These are phyloP conservation scores for Chionoecetes opilio DNA, from an alignment of 1,140 invertebrate species.

Conservation along the genomic window DNA sequence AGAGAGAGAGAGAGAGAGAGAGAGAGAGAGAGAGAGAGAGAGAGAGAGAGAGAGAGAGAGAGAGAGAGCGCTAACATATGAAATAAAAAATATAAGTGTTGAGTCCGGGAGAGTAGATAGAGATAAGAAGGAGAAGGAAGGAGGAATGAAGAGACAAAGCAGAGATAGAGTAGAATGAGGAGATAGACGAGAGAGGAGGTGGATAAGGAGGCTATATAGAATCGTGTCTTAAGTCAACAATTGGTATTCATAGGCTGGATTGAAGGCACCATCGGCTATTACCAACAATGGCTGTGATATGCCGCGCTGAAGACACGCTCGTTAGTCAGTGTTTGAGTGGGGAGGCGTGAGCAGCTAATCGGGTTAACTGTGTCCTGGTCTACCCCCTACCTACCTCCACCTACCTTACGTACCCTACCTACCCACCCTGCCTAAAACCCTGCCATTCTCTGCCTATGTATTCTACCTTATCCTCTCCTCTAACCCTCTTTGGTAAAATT, in stretches of 20 bases:
- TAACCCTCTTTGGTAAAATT: too few relatives aligned
- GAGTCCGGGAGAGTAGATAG: neutral
- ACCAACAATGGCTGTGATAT: neutral
- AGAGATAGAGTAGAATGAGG: neutral
- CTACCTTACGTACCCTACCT: neutral
- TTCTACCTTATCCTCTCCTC: too few relatives aligned
- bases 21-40: neutral
- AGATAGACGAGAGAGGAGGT: neutral
- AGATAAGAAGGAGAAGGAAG: neutral
- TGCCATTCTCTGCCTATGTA: neutral
- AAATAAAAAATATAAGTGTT: too few relatives aligned
- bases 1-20: neutral
- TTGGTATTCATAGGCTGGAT: neutral
- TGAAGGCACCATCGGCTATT: neutral
- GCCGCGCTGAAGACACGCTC: neutral
- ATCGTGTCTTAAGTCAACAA: neutral
- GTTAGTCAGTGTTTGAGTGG: neutral
- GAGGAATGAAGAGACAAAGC: neutral
- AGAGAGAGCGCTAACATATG: neutral
- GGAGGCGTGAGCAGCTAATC: neutral
- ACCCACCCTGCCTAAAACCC: neutral
- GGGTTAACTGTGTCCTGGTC: neutral
- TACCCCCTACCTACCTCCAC: neutral
- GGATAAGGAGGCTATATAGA: neutral
- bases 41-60: neutral